phyloP scores from a whole-genome alignment of 2,888 invertebrate species.

The Diadegma fenestrale region DNA sequence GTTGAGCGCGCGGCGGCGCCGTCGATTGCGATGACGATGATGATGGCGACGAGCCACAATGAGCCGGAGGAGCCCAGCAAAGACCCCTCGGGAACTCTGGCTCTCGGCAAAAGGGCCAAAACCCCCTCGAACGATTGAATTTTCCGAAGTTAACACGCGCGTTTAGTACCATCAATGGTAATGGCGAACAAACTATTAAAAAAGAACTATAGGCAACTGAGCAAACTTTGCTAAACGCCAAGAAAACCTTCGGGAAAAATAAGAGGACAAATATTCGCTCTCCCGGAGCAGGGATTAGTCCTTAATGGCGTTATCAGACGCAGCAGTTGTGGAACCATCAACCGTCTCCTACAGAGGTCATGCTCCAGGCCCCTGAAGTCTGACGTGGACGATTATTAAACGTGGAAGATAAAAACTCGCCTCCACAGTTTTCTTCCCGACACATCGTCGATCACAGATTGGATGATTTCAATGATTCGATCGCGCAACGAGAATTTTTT shows the following conservation, averaged over 20 bases:
- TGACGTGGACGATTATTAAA: too few relatives aligned
- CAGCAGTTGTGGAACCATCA: neutral
- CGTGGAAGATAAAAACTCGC: neutral
- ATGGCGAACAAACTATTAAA: conserved; percentile 12
- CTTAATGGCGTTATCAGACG: neutral
- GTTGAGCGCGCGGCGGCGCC: conserved; percentile 30
- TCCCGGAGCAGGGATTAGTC: conserved; percentile 46
- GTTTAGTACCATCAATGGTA: neutral
- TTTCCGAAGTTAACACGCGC: conserved; percentile 6
- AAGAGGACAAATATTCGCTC: conserved; percentile 26
- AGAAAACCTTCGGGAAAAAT: conserved; percentile 17
- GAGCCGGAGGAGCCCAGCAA: conserved; percentile 42
- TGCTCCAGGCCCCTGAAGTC: neutral
- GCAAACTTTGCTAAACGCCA: neutral
- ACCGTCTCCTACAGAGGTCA: neutral
- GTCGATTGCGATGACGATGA: conserved; percentile 57
- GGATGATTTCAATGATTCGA: neutral
- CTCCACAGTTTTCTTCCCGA: neutral
- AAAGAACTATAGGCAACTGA: conserved; percentile 1
- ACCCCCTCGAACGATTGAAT: conserved; percentile 19
- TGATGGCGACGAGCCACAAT: conserved; percentile 24
- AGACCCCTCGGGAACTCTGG: conserved; percentile 23
- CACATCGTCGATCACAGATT: neutral
- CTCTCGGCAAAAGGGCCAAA: conserved; percentile 21
- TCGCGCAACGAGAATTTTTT: neutral